Percentiles rank a stretch among this genome's conserved stretches.
Evolutionary conservation across 2,113 vertebrate genomes (phyloP).

Genomic region (Sphyrna mokarran): DNA sequence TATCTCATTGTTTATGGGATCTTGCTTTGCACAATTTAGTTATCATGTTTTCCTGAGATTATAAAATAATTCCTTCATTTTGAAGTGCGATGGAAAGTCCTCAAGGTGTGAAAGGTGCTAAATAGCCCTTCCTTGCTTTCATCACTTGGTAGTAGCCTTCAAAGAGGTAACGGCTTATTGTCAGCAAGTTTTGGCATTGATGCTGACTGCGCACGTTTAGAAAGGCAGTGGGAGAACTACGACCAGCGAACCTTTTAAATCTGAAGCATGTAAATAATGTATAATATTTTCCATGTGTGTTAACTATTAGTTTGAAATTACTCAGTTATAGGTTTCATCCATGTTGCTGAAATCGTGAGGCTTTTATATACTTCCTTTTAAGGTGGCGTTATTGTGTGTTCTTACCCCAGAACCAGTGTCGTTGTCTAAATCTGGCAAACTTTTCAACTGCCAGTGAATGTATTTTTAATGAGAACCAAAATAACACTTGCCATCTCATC

Average conservation of each 20-base stretch:
- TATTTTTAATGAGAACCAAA: conserved; percentile 28
- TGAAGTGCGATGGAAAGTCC: not conserved
- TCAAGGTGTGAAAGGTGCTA: not conserved
- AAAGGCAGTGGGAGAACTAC: not conserved
- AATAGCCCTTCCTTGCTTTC: not conserved
- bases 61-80: not conserved
- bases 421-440: not conserved
- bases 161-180: not conserved
- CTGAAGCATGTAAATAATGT: not conserved
- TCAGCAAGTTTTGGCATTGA: not conserved
- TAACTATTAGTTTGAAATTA: not conserved
- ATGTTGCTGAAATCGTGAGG: not conserved
- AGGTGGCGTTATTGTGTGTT: not conserved
- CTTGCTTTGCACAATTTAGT: not conserved
- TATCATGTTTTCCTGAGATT: not conserved
- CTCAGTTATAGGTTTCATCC: not conserved
- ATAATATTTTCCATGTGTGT: not conserved
- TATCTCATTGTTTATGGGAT: not conserved
- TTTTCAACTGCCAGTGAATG: not conserved
- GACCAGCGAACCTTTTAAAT: not conserved
- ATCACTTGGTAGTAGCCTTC: not conserved
- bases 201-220: not conserved
- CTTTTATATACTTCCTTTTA: not conserved
- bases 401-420: not conserved
- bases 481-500: conserved; percentile 19